Conservation (phyloP, 2,888 invertebrate genomes). For the Phymatocera aterrima region DNA sequence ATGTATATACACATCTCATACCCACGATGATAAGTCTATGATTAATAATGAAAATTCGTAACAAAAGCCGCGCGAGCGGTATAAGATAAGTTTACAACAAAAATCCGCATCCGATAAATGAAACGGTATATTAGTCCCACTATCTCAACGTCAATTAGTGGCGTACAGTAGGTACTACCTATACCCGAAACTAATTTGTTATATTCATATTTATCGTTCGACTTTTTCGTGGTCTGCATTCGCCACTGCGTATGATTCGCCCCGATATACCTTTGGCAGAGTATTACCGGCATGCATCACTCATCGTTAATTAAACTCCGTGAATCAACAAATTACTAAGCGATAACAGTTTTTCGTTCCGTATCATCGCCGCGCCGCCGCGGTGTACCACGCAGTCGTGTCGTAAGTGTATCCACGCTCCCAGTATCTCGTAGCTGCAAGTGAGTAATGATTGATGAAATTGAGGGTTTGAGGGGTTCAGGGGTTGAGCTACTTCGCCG, state of each 20-base stretch:
- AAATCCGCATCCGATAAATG: no score
- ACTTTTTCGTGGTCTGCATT: neutral
- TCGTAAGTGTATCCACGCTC: neutral
- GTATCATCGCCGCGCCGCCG: neutral
- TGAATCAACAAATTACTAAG: slow-evolving; percentile 42
- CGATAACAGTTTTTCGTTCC: slow-evolving; percentile 24
- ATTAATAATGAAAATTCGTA: no score
- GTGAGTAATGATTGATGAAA: neutral
- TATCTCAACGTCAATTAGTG: no score
- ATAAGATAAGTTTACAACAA: no score
- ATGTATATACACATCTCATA: no score
- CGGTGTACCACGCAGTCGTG: neutral
- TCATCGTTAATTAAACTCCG: slow-evolving; percentile 31
- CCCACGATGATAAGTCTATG: no score
- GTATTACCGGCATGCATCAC: neutral
- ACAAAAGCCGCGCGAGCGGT: no score
- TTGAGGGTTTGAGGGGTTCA: neutral
- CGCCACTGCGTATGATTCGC: no score
- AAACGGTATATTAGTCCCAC: no score
- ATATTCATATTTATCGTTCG: neutral
- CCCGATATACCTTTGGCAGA: no score
- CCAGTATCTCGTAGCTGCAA: neutral
- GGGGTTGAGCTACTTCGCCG: neutral
- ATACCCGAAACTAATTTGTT: no score
- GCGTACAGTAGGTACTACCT: no score